phyloP scores from a whole-genome alignment of 1,140 invertebrate genomes.

The Lucilia sericata region DNA sequence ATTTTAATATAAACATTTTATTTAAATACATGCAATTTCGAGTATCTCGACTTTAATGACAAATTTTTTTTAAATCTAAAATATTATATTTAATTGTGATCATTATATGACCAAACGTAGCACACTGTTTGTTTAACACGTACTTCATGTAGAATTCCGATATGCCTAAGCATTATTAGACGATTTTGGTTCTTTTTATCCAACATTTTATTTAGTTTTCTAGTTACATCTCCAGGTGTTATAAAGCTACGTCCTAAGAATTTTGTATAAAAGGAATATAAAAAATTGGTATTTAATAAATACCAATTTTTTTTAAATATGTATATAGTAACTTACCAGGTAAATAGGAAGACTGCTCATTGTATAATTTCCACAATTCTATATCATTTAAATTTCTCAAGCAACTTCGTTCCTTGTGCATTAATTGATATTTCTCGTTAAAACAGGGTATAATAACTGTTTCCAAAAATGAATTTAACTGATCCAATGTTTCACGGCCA shows the following conservation, averaged over 20 bases:
- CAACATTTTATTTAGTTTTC: constrained; percentile 48
- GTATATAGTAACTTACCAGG: constrained; percentile 44
- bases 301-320: background rate
- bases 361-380: constrained; percentile 49
- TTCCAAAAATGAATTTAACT: constrained; percentile 48
- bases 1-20: too few relatives aligned
- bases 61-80: too few relatives aligned
- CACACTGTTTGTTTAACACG: constrained; percentile 46
- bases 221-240: constrained; percentile 49
- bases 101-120: constrained; percentile 47
- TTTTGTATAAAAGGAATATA: background rate
- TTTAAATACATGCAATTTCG: too few relatives aligned
- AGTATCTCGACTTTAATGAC: too few relatives aligned
- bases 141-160: constrained; percentile 48
- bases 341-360: constrained; percentile 46
- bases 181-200: constrained; percentile 50
- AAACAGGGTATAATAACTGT: constrained; percentile 48
- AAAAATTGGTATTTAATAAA: background rate
- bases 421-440: constrained; percentile 50
- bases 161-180: constrained; percentile 47
- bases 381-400: constrained; percentile 45
- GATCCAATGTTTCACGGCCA: constrained; percentile 48
- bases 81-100: background rate
- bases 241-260: constrained; percentile 46
- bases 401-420: constrained; percentile 44